Evolutionary conservation across 2,113 vertebrate species (phyloP).

Genomic region (Tachysurus vachellii): DNA sequence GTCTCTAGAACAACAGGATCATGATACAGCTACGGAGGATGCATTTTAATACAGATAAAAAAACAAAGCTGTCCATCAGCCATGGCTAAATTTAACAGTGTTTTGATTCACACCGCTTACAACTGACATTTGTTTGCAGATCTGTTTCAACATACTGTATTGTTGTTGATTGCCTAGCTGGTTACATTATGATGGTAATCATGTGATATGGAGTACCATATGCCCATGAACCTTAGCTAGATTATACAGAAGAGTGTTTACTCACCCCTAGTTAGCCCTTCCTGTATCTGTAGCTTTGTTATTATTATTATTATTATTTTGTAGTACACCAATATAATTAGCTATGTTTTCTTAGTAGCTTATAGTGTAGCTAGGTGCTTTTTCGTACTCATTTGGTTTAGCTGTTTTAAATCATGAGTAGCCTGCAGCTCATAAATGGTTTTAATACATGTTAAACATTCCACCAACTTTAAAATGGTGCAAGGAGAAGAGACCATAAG

Average conservation of each 20-base stretch:
- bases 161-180: background rate
- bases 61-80: background rate
- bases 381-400: background rate
- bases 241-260: conserved; percentile 41
- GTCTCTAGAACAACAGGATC: background rate
- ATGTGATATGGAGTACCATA: background rate
- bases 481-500: background rate
- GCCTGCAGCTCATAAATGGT: background rate
- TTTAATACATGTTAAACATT: background rate
- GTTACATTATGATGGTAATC: background rate
- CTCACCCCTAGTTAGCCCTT: conserved; percentile 85
- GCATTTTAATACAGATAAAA: background rate
- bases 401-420: background rate
- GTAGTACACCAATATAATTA: background rate
- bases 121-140: background rate
- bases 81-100: background rate
- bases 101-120: background rate
- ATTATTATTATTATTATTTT: background rate
- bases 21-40: background rate
- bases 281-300: conserved; percentile 88
- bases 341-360: background rate
- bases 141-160: background rate
- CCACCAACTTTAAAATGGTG: background rate
- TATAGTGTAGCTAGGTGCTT: background rate
- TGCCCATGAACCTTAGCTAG: background rate